Conservation (phyloP, 2,888 invertebrate species). For the Toxonevra muliebris region DNA sequence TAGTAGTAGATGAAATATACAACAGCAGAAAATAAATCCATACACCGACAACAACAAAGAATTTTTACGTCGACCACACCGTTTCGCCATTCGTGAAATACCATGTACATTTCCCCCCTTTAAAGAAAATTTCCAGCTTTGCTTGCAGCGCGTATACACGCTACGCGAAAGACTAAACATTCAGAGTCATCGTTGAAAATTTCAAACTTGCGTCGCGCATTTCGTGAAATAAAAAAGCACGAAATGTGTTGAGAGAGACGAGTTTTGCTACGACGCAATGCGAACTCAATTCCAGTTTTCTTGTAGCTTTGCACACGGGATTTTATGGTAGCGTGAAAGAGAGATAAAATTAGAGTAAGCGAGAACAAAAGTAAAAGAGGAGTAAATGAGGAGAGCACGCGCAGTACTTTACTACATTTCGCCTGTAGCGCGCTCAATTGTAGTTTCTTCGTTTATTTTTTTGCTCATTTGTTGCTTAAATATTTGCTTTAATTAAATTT, state of each 20-base stretch:
- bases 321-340: too few relatives aligned
- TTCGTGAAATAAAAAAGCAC: not conserved
- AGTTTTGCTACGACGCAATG: too few relatives aligned
- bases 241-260: not conserved
- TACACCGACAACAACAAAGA: slow-evolving; percentile 12
- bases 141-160: slow-evolving; percentile 29
- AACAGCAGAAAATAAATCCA: slow-evolving; percentile 21
- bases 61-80: slow-evolving; percentile 37
- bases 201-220: slow-evolving; percentile 2
- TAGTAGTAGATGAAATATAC: slow-evolving; percentile 16
- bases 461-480: too few relatives aligned
- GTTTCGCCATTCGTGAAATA: slow-evolving; percentile 27
- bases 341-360: too few relatives aligned
- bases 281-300: too few relatives aligned
- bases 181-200: slow-evolving; percentile 17
- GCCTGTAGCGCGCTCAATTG: too few relatives aligned
- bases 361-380: too few relatives aligned
- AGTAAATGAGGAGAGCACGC: too few relatives aligned
- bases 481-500: not conserved
- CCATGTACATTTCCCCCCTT: slow-evolving; percentile 27
- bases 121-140: slow-evolving; percentile 25
- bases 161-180: slow-evolving; percentile 34
- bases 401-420: too few relatives aligned
- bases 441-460: too few relatives aligned
- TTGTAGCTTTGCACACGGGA: too few relatives aligned